Conservation (phyloP, 2,888 invertebrate species). For the Sarcophaga caerulescens region DNA sequence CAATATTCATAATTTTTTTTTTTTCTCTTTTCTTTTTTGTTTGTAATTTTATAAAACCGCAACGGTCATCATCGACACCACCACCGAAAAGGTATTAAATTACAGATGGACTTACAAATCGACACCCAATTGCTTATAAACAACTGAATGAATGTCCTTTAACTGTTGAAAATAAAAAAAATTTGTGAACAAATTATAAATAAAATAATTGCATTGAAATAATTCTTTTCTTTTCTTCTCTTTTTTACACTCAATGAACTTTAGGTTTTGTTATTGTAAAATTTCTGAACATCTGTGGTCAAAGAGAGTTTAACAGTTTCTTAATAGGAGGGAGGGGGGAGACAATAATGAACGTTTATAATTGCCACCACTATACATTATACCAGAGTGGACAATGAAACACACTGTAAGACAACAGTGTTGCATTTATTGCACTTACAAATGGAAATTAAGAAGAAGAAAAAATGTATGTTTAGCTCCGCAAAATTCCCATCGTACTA, state of each 20-base stretch:
- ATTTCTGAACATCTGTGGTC: slow-evolving; percentile 65
- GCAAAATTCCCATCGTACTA: slow-evolving; percentile 54
- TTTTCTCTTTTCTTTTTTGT: neutral
- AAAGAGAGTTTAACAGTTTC: slow-evolving; percentile 61
- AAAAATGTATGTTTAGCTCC: too few species aligned
- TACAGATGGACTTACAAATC: slow-evolving; percentile 53
- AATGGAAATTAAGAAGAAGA: slow-evolving; percentile 26
- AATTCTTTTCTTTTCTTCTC: slow-evolving; percentile 28
- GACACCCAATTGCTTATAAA: neutral
- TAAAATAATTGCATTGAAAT: slow-evolving; percentile 65
- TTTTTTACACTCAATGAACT: slow-evolving; percentile 11
- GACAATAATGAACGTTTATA: slow-evolving; percentile 47
- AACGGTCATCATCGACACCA: slow-evolving; percentile 54
- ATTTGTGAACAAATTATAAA: neutral
- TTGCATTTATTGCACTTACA: slow-evolving; percentile 10
- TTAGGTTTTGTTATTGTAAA: slow-evolving; percentile 31
- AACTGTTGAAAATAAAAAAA: slow-evolving; percentile 33
- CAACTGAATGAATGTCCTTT: slow-evolving; percentile 59
- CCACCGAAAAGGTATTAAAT: slow-evolving; percentile 48
- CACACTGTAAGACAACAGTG: neutral
- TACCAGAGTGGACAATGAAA: neutral
- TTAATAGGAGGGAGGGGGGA: neutral
- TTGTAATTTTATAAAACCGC: slow-evolving; percentile 51
- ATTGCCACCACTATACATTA: slow-evolving; percentile 52
- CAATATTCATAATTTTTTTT: neutral